Evolutionary conservation across 2,888 invertebrate species (phyloP), one percentile per base, ranked within the genome.

Genomic region (Anticlea derivata): DNA sequence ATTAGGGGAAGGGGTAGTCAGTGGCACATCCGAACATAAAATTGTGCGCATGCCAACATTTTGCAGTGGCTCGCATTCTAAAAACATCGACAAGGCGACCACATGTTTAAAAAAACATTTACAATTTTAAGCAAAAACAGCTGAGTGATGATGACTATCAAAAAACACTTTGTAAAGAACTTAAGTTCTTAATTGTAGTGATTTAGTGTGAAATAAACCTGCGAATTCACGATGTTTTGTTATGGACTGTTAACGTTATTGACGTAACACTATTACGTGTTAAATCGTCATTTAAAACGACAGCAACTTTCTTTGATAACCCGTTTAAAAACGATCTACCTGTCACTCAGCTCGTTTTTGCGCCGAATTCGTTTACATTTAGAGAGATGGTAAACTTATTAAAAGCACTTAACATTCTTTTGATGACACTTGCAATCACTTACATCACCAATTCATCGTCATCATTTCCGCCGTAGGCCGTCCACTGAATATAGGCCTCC

Each of bases 171-270:
- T n/a, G 3, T 7, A 13, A 41, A 43, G 35, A 41, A 37, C 22
- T 26, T 7, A 41, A 48, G 8, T 27, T 33, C 20, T 34, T 46
- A 41, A 51, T 46, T 34, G 44, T 35, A 10, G 8, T 22, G 22
- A 38, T 43, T 47, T 35, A 35, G 46, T 44, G 34, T 39, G 34
- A 55, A 50, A 38, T 8, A 49, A 51, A 49, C 38, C 26, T 49
- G 56, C 59, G 47, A 51, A 46, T 51, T 56, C 59, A 60, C 40
- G 38, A 26, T 33, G 45, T 39, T 34, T 55, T 54, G 50, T 55
- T 50, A 35, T 33, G 40, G 50, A 1, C 43, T 30, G 26, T 35
- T 59, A 51, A 11, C 50, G 40, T 47, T 37, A 47, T 37, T 12
- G 35, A 55, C 51, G 52, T 53, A 53, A 53, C 44, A n/a, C 22